Conservation (phyloP, 2,113 vertebrate species). For the Addax nasomaculatus region DNA sequence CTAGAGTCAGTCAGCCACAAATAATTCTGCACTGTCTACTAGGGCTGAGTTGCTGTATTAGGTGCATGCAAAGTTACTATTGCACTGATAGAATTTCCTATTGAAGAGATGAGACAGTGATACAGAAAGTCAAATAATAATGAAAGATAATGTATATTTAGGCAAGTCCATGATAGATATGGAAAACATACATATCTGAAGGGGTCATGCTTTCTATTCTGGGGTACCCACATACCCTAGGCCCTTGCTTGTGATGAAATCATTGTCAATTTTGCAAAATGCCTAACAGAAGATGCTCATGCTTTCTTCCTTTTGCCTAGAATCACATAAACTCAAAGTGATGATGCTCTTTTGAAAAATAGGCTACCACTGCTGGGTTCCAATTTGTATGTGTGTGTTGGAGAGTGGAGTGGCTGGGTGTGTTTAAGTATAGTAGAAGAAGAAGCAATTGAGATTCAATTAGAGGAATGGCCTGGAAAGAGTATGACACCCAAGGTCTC, state of each 20-base stretch:
- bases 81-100: neutral
- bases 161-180: neutral
- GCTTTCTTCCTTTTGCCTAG: neutral
- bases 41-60: neutral
- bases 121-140: neutral
- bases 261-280: neutral
- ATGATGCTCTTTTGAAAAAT: neutral
- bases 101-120: neutral
- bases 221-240: rapidly evolving
- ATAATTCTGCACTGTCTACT: neutral
- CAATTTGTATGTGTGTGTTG: neutral
- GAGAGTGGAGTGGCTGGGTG: neutral
- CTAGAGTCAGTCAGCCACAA: neutral
- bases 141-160: neutral
- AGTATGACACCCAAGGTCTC: neutral
- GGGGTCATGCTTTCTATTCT: neutral
- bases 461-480: neutral
- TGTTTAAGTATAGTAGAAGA: neutral
- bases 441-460: neutral
- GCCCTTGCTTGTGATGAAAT: neutral
- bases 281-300: neutral
- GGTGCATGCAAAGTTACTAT: neutral
- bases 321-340: neutral
- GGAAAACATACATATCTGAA: neutral
- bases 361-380: neutral